Percentiles rank a stretch among this genome's conserved stretches.
Evolutionary conservation across 1,140 invertebrate genomes (phyloP).

Genomic region (Penaeus chinensis): DNA sequence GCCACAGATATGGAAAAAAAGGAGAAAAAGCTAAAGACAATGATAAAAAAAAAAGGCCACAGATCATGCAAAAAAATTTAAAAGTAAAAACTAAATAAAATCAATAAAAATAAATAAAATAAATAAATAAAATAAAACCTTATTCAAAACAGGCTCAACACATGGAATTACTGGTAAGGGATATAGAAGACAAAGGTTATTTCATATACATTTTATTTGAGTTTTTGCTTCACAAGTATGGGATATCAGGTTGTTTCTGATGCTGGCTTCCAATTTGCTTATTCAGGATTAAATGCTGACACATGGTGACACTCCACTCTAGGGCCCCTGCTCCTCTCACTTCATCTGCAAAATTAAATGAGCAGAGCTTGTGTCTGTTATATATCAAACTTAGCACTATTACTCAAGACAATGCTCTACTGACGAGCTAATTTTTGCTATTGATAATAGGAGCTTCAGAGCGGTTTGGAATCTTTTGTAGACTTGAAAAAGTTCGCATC

Average conservation of each 20-base stretch:
- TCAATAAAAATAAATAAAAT: too few species aligned
- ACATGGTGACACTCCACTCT: conserved; percentile 53
- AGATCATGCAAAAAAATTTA: background rate
- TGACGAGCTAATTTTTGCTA: conserved; percentile 28
- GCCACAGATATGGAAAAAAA: too few species aligned
- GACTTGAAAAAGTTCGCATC: conserved; percentile 44
- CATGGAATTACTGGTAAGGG: conserved; percentile 19
- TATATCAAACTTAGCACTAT: conserved; percentile 46
- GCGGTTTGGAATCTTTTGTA: conserved; percentile 20
- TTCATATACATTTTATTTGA: conserved; percentile 39
- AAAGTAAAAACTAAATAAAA: too few species aligned
- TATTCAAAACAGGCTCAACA: conserved; percentile 22
- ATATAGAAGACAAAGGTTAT: conserved; percentile 46
- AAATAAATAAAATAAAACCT: background rate
- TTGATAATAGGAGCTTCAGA: conserved; percentile 30
- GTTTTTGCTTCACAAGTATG: conserved; percentile 57
- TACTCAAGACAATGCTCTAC: conserved; percentile 40
- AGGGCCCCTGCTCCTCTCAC: conserved; percentile 51
- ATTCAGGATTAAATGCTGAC: conserved; percentile 54
- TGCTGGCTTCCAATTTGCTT: conserved; percentile 54
- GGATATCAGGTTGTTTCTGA: conserved; percentile 60
- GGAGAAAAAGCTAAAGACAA: background rate
- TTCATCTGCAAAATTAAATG: conserved; percentile 57
- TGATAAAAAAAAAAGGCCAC: background rate
- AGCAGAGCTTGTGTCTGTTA: conserved; percentile 53